Percentiles rank a stretch among this genome's conserved stretches.
Conservation (phyloP, 2,888 invertebrate species). For the Ypsolopha scabrella region DNA sequence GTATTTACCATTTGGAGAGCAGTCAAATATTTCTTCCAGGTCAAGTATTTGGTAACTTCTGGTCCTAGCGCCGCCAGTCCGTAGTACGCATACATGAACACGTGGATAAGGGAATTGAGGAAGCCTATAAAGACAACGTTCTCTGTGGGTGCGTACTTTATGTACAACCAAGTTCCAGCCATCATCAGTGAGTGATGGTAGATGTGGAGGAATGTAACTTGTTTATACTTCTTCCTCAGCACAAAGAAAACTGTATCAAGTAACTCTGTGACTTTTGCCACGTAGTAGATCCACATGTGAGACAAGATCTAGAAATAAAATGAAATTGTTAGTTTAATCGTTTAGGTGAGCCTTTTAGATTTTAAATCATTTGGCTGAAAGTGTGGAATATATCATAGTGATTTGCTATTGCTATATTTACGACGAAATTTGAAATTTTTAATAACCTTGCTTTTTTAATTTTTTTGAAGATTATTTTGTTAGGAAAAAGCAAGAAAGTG, state of each 20-base stretch:
- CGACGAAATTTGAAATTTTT: too few species aligned
- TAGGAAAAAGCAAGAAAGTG: too few species aligned
- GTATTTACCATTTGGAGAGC: conserved; percentile 78
- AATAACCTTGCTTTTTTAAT: too few species aligned
- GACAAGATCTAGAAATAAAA: conserved; percentile 36
- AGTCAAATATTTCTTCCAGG: conserved; percentile 90
- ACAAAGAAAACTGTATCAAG: conserved; percentile 90
- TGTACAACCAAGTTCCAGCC: conserved; percentile 78
- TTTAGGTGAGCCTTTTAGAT: too few species aligned
- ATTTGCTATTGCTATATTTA: too few species aligned
- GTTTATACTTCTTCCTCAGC: conserved; percentile 79
- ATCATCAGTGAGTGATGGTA: conserved; percentile 87
- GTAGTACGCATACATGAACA: conserved; percentile 87
- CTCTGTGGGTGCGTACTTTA: conserved; percentile 81
- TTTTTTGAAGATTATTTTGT: too few species aligned
- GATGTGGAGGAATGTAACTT: conserved; percentile 89
- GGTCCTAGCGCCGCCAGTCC: conserved; percentile 82
- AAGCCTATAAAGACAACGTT: conserved; percentile 78
- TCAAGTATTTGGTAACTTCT: conserved; percentile 77
- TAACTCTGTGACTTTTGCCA: conserved; percentile 81
- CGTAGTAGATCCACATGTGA: conserved; percentile 75
- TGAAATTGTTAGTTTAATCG: too few species aligned
- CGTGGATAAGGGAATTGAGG: conserved; percentile 81
- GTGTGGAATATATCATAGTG: too few species aligned
- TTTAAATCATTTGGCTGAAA: too few species aligned